Evolutionary conservation across 2,797 vertebrate species (phyloP).

Genomic region (Peromyscus melanophrys): DNA sequence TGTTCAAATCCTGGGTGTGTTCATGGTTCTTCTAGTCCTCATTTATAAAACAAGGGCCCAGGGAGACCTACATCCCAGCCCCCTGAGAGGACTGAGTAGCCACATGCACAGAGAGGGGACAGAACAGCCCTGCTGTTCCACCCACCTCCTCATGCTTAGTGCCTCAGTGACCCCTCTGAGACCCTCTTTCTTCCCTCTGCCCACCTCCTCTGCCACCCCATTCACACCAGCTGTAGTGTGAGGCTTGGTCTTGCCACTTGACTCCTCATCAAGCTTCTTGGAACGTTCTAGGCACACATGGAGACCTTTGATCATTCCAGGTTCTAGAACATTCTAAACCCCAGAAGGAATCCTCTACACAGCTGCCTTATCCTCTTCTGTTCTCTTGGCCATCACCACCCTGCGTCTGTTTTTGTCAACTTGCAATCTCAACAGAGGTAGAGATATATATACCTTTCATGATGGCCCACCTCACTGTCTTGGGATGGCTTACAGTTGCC

Average conservation of each 20-base stretch:
- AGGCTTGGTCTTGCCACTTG: background rate
- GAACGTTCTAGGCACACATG: background rate
- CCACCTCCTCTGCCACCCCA: too few relatives aligned
- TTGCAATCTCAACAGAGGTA: fast-evolving
- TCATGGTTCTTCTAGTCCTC: background rate
- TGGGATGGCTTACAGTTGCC: background rate
- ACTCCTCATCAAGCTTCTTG: background rate
- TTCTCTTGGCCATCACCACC: background rate
- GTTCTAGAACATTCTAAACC: background rate
- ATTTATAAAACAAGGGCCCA: background rate
- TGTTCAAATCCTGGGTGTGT: background rate
- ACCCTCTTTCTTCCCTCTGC: background rate
- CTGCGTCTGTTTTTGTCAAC: background rate
- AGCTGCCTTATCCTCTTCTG: background rate
- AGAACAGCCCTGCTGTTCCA: background rate
- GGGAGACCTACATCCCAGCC: background rate
- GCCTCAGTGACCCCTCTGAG: background rate
- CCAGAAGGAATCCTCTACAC: background rate
- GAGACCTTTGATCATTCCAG: background rate
- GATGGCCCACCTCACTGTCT: fast-evolving
- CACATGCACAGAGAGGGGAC: fast-evolving
- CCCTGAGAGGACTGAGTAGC: background rate
- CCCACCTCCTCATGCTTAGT: fast-evolving
- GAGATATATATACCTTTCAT: fast-evolving
- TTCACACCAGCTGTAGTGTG: background rate